A percentile compares a stretch with the other conserved stretches of the same genome.
Evolutionary conservation across 2,888 invertebrate species (phyloP).

Genomic region (Pantelozetes paolii): DNA sequence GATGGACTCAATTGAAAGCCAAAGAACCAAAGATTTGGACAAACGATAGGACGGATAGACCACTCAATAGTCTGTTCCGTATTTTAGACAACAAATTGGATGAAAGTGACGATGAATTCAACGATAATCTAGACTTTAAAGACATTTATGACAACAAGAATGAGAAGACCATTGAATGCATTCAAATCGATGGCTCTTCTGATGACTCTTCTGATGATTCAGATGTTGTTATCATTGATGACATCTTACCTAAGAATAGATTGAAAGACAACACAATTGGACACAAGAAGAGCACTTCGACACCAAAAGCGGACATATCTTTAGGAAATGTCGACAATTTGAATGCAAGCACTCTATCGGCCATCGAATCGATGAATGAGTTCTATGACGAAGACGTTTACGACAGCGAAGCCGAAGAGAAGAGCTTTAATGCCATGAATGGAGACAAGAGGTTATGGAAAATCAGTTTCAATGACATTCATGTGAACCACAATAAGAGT

Average conservation of each 20-base stretch:
- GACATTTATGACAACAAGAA: background rate
- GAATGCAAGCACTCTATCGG: background rate
- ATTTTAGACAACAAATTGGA: slow-evolving; percentile 7
- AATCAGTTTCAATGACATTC: slow-evolving; percentile 9
- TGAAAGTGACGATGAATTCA: background rate
- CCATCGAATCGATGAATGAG: background rate
- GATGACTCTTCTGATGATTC: slow-evolving; percentile 15
- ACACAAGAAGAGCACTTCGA: background rate
- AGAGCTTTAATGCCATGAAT: background rate
- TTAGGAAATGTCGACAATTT: slow-evolving; percentile 26
- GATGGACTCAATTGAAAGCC: background rate
- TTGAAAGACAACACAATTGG: background rate
- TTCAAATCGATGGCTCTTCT: slow-evolving; percentile 27
- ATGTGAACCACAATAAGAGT: background rate
- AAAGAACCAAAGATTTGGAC: background rate
- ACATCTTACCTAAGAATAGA: background rate
- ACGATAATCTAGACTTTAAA: background rate
- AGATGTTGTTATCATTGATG: slow-evolving; percentile 13
- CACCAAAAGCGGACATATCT: slow-evolving; percentile 3
- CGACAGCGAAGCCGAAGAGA: slow-evolving; percentile 16
- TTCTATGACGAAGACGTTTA: slow-evolving; percentile 27
- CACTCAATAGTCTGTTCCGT: background rate
- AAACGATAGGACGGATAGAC: background rate
- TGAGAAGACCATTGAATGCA: background rate
- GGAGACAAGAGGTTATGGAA: background rate